Conservation (phyloP, 2,888 invertebrate species). For the Drosophila paucipuncta region DNA sequence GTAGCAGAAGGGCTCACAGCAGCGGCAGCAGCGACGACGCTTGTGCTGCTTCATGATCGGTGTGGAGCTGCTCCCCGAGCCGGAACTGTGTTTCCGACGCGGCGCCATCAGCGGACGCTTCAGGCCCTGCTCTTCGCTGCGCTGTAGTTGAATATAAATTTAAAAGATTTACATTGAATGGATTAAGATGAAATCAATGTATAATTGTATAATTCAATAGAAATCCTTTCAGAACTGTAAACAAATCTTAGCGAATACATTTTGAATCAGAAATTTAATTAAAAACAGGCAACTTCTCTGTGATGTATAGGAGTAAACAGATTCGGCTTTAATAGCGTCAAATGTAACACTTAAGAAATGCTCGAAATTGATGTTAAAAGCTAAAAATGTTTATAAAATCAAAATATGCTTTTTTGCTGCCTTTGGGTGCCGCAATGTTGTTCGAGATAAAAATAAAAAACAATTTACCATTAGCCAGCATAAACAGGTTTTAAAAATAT, state of each 20-base stretch:
- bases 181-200: neutral
- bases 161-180: neutral
- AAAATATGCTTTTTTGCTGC: neutral
- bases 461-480: neutral
- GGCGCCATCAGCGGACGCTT: conserved; percentile 92
- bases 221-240: neutral
- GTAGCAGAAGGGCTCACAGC: conserved; percentile 89
- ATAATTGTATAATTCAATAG: neutral
- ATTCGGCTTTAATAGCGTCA: neutral
- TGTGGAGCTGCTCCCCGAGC: conserved; percentile 83
- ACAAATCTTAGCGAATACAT: neutral
- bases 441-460: neutral
- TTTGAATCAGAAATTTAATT: neutral
- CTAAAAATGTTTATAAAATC: neutral
- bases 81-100: conserved; percentile 86
- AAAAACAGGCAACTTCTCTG: neutral
- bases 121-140: conserved; percentile 89
- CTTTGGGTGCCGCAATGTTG: too few relatives aligned
- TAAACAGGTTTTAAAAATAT: neutral
- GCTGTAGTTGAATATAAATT: conserved; percentile 74
- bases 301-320: neutral
- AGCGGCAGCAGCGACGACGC: conserved; percentile 86
- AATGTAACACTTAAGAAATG: neutral
- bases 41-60: conserved; percentile 86
- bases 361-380: neutral